These are phyloP conservation scores for Nibea albiflora DNA, from an alignment of 2,113 vertebrate genomes.

Conservation along the genomic window DNA sequence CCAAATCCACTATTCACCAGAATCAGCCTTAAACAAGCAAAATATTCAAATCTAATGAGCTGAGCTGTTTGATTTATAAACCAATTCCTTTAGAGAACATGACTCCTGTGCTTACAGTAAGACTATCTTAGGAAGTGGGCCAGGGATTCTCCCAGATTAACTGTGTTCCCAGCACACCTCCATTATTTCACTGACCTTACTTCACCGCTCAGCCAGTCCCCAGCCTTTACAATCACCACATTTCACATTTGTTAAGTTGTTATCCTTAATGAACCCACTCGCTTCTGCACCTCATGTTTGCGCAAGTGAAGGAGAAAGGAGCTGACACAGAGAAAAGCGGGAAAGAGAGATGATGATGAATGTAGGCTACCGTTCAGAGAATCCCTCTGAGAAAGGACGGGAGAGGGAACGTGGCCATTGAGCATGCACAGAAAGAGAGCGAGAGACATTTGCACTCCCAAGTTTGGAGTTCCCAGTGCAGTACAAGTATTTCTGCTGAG, in stretches of 20 bases:
- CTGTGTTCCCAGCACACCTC: constrained; percentile 20
- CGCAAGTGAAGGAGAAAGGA: constrained; percentile 38
- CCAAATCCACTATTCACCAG: not conserved
- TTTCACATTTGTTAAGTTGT: constrained; percentile 47
- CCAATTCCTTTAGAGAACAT: constrained; percentile 9
- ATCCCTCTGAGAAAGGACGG: constrained; percentile 35
- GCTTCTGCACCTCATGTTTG: constrained; percentile 22
- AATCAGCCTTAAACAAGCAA: not conserved
- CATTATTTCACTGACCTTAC: constrained; percentile 54
- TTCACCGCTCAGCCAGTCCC: constrained; percentile 41
- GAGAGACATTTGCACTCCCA: not conserved
- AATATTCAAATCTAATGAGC: not conserved
- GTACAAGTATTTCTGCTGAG: constrained; percentile 37
- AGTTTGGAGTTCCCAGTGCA: constrained; percentile 22
- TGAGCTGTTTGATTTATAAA: not conserved
- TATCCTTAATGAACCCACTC: constrained; percentile 45
- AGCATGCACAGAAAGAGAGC: not conserved
- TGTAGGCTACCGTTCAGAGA: constrained; percentile 47
- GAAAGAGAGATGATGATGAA: constrained; percentile 49
- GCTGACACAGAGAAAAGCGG: constrained; percentile 37
- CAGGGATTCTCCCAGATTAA: constrained; percentile 33
- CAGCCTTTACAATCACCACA: constrained; percentile 27
- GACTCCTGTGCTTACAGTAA: constrained; percentile 1
- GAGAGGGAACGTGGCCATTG: constrained; percentile 10
- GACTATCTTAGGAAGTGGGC: constrained; percentile 34